phyloP scores from a whole-genome alignment of 2,797 vertebrate genomes.

The Morus bassanus region DNA sequence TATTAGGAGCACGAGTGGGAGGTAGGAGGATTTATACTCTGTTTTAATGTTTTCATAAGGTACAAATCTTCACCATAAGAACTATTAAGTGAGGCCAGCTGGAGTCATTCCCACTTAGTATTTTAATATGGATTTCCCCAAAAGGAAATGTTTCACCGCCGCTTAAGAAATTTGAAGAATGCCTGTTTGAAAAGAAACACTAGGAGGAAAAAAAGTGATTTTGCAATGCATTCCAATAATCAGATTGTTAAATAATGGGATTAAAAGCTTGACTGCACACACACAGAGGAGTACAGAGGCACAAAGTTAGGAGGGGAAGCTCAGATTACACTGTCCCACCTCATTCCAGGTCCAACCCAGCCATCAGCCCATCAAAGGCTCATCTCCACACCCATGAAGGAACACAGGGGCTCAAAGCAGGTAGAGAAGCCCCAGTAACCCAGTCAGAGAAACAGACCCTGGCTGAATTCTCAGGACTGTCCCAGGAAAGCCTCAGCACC shows the following conservation, averaged over 20 bases:
- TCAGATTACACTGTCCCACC: not conserved
- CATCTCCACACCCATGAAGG: not conserved
- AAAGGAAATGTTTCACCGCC: not conserved
- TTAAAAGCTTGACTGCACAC: not conserved
- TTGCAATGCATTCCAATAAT: not conserved
- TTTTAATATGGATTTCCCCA: constrained; percentile 43
- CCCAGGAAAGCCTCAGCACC: not conserved
- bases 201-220: not conserved
- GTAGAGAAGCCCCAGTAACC: not conserved
- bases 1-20: not conserved
- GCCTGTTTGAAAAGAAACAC: not conserved
- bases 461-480: not conserved
- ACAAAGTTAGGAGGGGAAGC: not conserved
- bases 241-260: not conserved
- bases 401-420: not conserved
- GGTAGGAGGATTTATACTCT: constrained; percentile 36
- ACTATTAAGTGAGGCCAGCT: constrained; percentile 39
- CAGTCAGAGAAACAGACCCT: not conserved
- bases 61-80: constrained; percentile 40
- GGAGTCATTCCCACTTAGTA: constrained; percentile 45
- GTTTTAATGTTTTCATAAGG: constrained; percentile 40
- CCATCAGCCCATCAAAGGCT: not conserved
- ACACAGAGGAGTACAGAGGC: not conserved
- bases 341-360: not conserved
- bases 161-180: constrained; percentile 29